Evolutionary conservation across 2,797 vertebrate genomes (phyloP), one percentile per base, ranked within the genome.

Genomic region (Gobionotothen gibberifrons): DNA sequence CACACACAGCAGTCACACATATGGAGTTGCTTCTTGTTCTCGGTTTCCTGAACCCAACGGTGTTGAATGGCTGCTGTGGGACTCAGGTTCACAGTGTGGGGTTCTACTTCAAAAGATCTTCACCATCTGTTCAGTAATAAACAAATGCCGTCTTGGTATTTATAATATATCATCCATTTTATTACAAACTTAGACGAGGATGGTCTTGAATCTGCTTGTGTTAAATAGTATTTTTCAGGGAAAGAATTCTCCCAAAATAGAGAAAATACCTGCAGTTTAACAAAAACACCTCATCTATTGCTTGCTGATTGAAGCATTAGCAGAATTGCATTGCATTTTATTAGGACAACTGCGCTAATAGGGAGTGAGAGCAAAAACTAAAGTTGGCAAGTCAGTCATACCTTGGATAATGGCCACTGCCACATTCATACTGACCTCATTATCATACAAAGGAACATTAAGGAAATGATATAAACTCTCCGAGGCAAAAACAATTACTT

Each of bases 401-500:
- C 3, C 21, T 55, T 79, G 57, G 79, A 69, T 39, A 49, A 57
- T 39, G 29, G 39, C 59, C 69, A 61, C 22, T 15, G 19, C 32
- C 49, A 55, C 55, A 56, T 55, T 58, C 4, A 44, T 77, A 74
- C 9, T 61, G 40, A 67, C 43, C 42, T 55, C 29, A 69, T 79
- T 60, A 48, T 55, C 44, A 60, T 42, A 39, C 46, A 61, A 49
- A 55, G 53, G 70, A 56, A 70, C n/a, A 43, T 3, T 21, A 14
- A 73, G n/a, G 36, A 22, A 19, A 53, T 48, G 26, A 42, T 66
- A 65, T 70, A 56, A 29, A 29, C 40, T 46, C 19, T 12, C 8
- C 0, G 15, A 54, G 21, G 49, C 22, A 53, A 39, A 56, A 56
- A 43, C 17, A 51, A 96, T 96, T 87, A 99, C 98, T 97, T 99